Evolutionary conservation across 2,888 invertebrate species (phyloP), one percentile per base, ranked within the genome.

Genomic region (Troides oblongomaculatus): DNA sequence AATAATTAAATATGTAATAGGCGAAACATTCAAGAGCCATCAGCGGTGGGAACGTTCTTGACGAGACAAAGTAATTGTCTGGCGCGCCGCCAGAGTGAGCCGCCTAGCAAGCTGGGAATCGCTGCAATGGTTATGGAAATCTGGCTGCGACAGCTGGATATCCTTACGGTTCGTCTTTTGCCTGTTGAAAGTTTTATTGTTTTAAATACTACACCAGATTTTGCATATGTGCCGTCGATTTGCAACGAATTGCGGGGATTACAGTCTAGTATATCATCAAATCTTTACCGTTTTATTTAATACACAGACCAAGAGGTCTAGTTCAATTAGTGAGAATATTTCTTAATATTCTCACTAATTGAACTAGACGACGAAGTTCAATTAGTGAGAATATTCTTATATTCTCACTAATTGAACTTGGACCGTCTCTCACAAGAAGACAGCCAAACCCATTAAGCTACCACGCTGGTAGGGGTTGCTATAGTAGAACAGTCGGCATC

Each of bases 31-130:
- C 81, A 78, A 82, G 82, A 80, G 79, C 82, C 84, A 87, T 88
- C 86, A 84, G 81, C 81, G 76, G 82, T 81, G 84, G 84, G 83
- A 87, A 84, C 79, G 85, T 75, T 84, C 81, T 80, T 89, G 88
- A 89, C 84, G 88, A 88, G 86, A 82, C 85, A 86, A 85, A 88
- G 89, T 89, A 89, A 90, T 90, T 88, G 88, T 89, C 85, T 91
- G 90, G 90, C 89, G 75, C 62, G 43, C 68, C 72, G 90, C 90
- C 90, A 90, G 76, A 71, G 36, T 69, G 71, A 72, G 71, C 75
- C 72, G 68, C 67, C 75, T 74, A 71, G 74, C 76, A 70, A 75
- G 76, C 75, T 68, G 66, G 74, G 73, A 74, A 71, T 73, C 73
- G 74, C 75, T 70, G 72, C 74, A 75, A 69, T 73, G 71, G 72